Evolutionary conservation across 2,888 invertebrate species (phyloP), one percentile per base, ranked within the genome.

Genomic region (Ethmia dodecea): DNA sequence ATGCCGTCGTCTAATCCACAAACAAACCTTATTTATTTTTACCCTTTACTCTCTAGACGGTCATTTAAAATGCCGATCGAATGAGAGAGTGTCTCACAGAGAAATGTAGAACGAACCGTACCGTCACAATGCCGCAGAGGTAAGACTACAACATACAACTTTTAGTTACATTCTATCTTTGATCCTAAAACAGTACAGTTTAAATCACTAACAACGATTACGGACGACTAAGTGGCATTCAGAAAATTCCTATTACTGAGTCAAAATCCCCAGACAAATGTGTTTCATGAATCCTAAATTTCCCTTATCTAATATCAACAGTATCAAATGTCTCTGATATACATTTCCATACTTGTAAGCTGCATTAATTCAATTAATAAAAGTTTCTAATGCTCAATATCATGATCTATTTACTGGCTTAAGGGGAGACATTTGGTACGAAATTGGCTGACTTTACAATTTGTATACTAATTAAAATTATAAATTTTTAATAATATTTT

Each of bases 1-100:
- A 79, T 70, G 67, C 72, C 70, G 62, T 55, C 65, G 58, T 65
- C 68, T 77, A 76, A 76, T 77, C 81, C 80, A 73, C 76, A 76
- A 71, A 80, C 80, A 84, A 81, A 86, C 81, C 86, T 86, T 86
- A 84, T 86, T 86, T 86, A 84, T 86, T 86, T 87, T 86, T 74
- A 86, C 86, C 87, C 86, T 87, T 86, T 87, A 87, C 87, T 89
- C 89, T 89, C 88, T 89, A 90, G 89, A 90, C 88, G 89, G 89
- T 88, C 88, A 89, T 88, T 88, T 88, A 88, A 87, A 69, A 87
- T 86, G 86, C 87, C 87, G 86, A 84, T 86, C 84, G 83, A 86
- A 68, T 75, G 86, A 86, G 84, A 86, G 84, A 77, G 74, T 68
- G 72, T 86, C 81, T 81, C 86, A 86, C 79, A 86, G 83, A 83